These are phyloP conservation scores for Thamnophis sirtalis DNA, from an alignment of 2,113 vertebrate genomes.

Conservation along the genomic window DNA sequence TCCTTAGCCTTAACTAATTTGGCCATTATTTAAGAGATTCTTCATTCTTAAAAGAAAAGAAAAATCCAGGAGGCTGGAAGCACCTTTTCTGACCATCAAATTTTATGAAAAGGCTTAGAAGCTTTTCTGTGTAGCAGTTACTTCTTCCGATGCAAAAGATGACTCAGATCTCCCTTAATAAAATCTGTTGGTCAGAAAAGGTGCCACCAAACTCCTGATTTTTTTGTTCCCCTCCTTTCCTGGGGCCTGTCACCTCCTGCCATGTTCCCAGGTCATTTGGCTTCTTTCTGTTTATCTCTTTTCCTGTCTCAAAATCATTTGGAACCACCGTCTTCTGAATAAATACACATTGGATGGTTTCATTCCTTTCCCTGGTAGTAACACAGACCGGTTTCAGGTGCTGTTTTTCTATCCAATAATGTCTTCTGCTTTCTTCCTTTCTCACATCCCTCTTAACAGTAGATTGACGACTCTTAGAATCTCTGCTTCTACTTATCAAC, in stretches of 20 bases:
- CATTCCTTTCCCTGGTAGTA: background rate
- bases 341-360: background rate
- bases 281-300: background rate
- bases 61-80: background rate
- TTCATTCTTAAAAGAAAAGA: background rate
- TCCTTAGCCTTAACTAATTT: background rate
- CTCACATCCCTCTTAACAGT: background rate
- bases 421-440: background rate
- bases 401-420: background rate
- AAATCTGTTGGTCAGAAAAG: background rate
- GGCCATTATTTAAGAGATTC: background rate
- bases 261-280: background rate
- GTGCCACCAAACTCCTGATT: background rate
- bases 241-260: background rate
- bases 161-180: background rate
- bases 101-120: background rate
- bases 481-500: background rate
- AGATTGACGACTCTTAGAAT: background rate
- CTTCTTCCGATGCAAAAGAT: background rate
- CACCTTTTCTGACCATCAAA: background rate
- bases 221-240: background rate
- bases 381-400: background rate
- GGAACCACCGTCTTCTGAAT: background rate
- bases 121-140: background rate
- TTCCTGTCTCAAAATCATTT: background rate